Evolutionary conservation across 2,113 vertebrate genomes (phyloP).

Genomic region (Camelus bactrianus): DNA sequence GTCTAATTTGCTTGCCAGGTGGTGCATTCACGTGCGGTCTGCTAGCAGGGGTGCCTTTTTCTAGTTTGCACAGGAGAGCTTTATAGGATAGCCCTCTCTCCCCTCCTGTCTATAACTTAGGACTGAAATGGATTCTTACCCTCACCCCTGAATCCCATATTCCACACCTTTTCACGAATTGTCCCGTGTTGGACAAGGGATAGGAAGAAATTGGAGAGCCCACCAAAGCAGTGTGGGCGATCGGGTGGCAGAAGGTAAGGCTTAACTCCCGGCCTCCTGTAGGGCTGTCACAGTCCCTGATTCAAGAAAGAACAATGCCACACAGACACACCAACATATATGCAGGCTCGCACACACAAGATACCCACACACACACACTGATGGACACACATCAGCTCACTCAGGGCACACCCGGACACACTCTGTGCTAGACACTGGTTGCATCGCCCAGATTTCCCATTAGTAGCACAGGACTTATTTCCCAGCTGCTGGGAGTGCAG

Average conservation of each 20-base stretch:
- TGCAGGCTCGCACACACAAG: rapidly evolving
- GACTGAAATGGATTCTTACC: background rate
- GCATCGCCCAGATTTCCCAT: too few relatives aligned
- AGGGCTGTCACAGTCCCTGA: background rate
- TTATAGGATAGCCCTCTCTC: background rate
- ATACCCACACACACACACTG: background rate
- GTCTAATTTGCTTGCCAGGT: background rate
- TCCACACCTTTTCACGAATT: background rate
- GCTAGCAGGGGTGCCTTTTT: background rate
- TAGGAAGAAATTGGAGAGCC: background rate
- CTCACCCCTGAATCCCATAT: background rate
- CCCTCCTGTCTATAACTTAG: background rate
- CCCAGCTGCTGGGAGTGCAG: background rate
- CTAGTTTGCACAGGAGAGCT: background rate
- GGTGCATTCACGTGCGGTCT: background rate
- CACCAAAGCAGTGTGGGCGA: background rate
- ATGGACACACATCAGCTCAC: background rate
- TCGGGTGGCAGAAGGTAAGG: background rate
- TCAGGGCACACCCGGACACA: background rate
- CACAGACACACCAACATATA: background rate
- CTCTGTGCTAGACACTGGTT: background rate
- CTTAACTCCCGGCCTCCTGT: background rate
- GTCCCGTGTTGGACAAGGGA: background rate
- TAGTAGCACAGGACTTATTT: background rate
- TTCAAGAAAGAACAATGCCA: background rate